phyloP scores from a whole-genome alignment of 2,797 vertebrate species.

The Catharus ustulatus region DNA sequence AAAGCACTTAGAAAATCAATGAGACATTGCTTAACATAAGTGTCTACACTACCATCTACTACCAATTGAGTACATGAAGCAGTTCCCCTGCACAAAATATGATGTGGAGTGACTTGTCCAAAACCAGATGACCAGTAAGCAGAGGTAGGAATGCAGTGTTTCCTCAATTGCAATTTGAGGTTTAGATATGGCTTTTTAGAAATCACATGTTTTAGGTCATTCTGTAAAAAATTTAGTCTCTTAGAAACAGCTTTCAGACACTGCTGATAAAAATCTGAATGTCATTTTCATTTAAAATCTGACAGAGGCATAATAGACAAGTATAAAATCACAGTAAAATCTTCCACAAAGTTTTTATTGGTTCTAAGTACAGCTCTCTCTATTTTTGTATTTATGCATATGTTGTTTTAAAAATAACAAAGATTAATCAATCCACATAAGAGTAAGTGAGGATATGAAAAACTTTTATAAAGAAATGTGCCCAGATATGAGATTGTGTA shows the following conservation, averaged over 20 bases:
- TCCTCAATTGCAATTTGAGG: not conserved
- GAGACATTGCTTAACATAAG: not conserved
- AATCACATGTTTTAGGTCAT: fast-evolving
- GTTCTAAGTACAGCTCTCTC: not conserved
- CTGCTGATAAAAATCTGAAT: not conserved
- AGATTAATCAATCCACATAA: not conserved
- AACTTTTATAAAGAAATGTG: not conserved
- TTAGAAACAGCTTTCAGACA: not conserved
- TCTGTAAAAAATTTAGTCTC: not conserved
- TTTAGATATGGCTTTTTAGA: not conserved
- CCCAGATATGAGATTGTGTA: not conserved
- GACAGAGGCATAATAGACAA: not conserved
- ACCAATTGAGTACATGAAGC: not conserved
- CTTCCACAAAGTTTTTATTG: not conserved
- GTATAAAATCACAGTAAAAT: not conserved
- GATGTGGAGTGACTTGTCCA: not conserved
- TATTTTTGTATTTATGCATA: not conserved
- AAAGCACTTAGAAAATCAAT: not conserved
- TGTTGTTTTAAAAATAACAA: not conserved
- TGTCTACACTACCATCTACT: not conserved
- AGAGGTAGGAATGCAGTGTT: not conserved
- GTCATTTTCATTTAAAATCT: not conserved
- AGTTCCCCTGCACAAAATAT: not conserved
- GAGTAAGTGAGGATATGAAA: not conserved
- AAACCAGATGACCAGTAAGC: not conserved